Base-by-base conservation (phyloP, 2,888 invertebrate genomes). In the Mythimna impura region DNA sequence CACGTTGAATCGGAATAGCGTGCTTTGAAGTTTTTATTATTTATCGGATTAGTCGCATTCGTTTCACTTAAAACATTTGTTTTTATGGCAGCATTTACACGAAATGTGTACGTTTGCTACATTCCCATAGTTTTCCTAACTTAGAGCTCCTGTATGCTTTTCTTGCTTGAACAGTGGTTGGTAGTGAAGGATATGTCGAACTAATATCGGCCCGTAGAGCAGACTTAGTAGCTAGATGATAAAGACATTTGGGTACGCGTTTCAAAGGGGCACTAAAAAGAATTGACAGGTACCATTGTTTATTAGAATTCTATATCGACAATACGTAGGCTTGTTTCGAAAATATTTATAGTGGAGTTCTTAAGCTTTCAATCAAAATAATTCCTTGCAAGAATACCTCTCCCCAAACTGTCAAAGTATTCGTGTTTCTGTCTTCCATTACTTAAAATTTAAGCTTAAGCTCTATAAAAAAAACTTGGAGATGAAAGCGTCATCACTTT, bases 21-120 rank as follows among this genome's bases (percentile, higher is more conserved):
- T 76, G 63, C 74, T 78, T 64, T 72, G 71, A 73, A 70, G 63
- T 77, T 80, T 60, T 71, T 74, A 79, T 83, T 70, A 63, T 73
- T 80, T 71, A 67, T 58, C 72, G 76, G 75, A 78, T 68, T 76
- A 78, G 67, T 80, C 71, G 57, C 73, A 83, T 85, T 77, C 66
- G 71, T 72, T 74, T 62, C 69, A 73, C 63, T 66, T 60, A 52
- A 69, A 82, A 66, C 63, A 70, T 76, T 79, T 40, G 52, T 70
- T 70, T 84, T 79, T 82, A 82, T 78, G 57, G 22, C 60, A 25
- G 55, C 40, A 57, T 77, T 61, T 61, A 55, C 17, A 62, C 2
- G 12, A 47, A 58, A 64, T 62, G 25, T 47, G 22, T 52, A 22
- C 60, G 60, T 36, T 58, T 2, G 34, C 30, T 61, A n/a, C n/a